These are phyloP conservation scores for Cecropterus lyciades DNA, from an alignment of 1,140 invertebrate genomes.

Conservation along the genomic window DNA sequence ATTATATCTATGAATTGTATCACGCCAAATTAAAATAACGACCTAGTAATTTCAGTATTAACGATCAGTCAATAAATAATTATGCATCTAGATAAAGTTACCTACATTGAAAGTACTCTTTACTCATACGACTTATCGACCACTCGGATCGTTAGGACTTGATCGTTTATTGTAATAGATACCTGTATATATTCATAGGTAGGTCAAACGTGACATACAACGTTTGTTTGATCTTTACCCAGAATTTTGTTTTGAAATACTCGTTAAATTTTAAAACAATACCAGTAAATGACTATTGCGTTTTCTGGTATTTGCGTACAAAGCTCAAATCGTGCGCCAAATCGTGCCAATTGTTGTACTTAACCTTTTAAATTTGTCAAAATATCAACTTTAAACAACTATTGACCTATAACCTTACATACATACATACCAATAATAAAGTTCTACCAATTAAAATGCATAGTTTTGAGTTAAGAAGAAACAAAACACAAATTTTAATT, in stretches of 20 bases:
- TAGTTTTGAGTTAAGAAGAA: no score
- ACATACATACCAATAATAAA: no score
- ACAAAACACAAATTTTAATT: no score
- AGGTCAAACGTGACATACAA: background rate
- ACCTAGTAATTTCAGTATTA: no score
- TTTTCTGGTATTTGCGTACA: background rate
- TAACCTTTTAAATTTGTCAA: background rate
- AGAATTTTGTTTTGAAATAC: constrained; percentile 4
- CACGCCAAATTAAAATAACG: no score
- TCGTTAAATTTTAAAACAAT: background rate
- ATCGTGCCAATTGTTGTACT: background rate
- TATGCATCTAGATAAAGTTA: no score
- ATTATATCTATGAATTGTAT: no score
- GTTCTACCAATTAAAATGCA: no score
- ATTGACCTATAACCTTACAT: background rate
- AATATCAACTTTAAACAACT: background rate
- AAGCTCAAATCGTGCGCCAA: background rate
- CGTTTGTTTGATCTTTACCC: constrained; percentile 1
- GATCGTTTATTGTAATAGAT: background rate
- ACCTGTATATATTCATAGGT: background rate
- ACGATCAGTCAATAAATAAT: no score
- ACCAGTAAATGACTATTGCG: background rate
- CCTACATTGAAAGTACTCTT: no score
- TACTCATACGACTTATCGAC: background rate
- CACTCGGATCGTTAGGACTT: background rate